A percentile compares a stretch with the other conserved stretches of the same genome.
phyloP scores from a whole-genome alignment of 2,113 vertebrate genomes.

The Cranoglanis bouderius region DNA sequence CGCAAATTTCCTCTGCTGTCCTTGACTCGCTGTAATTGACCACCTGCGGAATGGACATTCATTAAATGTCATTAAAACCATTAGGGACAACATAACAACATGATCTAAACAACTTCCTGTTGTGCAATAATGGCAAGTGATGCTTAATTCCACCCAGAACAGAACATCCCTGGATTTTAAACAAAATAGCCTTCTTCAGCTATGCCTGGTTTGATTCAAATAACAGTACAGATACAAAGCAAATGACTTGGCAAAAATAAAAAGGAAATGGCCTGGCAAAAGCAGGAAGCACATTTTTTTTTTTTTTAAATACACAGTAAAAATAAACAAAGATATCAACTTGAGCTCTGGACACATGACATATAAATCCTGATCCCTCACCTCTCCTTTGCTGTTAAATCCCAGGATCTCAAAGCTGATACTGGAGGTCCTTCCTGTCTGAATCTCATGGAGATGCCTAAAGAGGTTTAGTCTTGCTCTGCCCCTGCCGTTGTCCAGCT shows the following conservation, averaged over 20 bases:
- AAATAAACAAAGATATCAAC: neutral
- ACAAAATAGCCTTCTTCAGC: neutral
- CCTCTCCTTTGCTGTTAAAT: slow-evolving; percentile 98
- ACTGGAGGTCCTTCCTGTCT: slow-evolving; percentile 95
- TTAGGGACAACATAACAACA: neutral
- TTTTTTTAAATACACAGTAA: neutral
- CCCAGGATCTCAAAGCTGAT: slow-evolving; percentile 99
- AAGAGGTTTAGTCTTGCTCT: slow-evolving; percentile 96
- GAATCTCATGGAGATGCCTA: slow-evolving; percentile 97
- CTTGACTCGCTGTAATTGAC: slow-evolving; percentile 98
- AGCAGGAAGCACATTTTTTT: neutral
- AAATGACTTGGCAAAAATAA: neutral
- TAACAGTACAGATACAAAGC: neutral
- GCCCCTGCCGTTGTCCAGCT: slow-evolving; percentile 95
- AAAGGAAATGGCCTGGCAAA: neutral
- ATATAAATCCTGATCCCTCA: slow-evolving; percentile 55
- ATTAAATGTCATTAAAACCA: neutral
- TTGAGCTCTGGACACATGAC: neutral
- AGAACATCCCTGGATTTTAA: neutral
- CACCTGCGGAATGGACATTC: slow-evolving; percentile 72
- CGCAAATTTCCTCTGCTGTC: slow-evolving; percentile 96
- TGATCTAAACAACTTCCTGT: neutral
- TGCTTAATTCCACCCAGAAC: neutral
- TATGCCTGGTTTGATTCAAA: neutral
- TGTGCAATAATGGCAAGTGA: neutral